Percentiles rank a stretch among this genome's conserved stretches.
Conservation (phyloP, 2,888 invertebrate species). For the Apamea anceps region DNA sequence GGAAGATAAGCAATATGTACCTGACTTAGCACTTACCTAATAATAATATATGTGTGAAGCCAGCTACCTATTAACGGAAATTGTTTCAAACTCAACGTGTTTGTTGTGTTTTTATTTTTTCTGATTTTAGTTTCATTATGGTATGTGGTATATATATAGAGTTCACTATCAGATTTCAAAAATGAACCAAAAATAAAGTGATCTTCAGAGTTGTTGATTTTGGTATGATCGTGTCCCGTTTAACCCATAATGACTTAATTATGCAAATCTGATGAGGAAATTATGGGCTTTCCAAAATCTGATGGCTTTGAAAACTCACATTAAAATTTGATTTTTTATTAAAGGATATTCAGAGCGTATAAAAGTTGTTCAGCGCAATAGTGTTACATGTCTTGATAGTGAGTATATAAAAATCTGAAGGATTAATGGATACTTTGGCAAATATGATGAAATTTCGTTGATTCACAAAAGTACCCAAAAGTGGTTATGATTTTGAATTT, state of each 20-base stretch:
- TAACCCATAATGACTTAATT: not conserved
- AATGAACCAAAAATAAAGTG: not conserved
- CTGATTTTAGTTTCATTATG: not conserved
- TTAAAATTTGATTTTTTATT: not conserved
- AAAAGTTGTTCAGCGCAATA: not conserved
- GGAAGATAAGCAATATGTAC: constrained; percentile 41
- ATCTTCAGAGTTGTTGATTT: not conserved
- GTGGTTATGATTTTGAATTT: not conserved
- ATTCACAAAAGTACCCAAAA: not conserved
- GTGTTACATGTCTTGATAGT: not conserved
- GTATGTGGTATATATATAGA: not conserved
- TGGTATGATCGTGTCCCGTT: not conserved
- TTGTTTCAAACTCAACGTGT: not conserved
- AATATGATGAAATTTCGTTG: not conserved
- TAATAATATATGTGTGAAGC: constrained; percentile 5
- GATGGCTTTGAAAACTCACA: not conserved
- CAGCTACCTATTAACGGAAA: constrained; percentile 9
- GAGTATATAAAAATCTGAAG: not conserved
- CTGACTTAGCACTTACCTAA: constrained; percentile 47
- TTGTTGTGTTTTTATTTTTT: constrained; percentile 10
- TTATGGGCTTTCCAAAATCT: not conserved
- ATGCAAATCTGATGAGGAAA: not conserved
- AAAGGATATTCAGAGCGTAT: not conserved
- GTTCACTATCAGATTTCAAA: not conserved
- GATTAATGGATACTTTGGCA: not conserved